Base-by-base conservation (phyloP, 2,888 invertebrate species). In the Melangyna quadrimaculata region DNA sequence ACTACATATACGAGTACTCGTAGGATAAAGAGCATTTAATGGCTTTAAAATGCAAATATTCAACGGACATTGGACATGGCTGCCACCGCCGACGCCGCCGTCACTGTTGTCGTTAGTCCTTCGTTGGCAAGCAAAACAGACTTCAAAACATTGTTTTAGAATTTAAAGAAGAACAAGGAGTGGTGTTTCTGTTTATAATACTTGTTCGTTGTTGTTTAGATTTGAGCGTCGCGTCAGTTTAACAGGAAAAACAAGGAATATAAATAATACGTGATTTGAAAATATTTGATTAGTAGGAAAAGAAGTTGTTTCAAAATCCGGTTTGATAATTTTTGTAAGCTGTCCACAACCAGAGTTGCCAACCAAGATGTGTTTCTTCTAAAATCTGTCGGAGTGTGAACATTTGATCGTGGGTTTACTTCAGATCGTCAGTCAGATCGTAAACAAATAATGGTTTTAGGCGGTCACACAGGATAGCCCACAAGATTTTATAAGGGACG, bases 11-110 rank as follows among this genome's bases (percentile, higher is more conserved):
- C n/a, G n/a, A n/a, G n/a, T n/a, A n/a, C n/a, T n/a, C n/a, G n/a
- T n/a, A 37, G 43, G 27, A 73, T 37, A 29, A n/a, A 55, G 55
- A 51, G 45, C 69, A 61, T 37, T 59, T 59, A 77, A 77, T 77
- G 29, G 32, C 61, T 67, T 48, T 59, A 32, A 78, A 57, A 65
- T 78, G 72, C 65, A 78, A 65, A 78, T 72, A 17, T 27, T 29
- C 8, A 3, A 24, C 12, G 29, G n/a, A 19, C 32, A 35, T 14
- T 14, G 9, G 19, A 59, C 35, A 35, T 57, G 35, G 57, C 4
- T 4, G n/a, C 10, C 10, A n/a, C n/a, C 8, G 53, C 6, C 8
- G n/a, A 14, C 22, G 12, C 12, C 12, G 12, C 19, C 10, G 19
- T 4, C 22, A n/a, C n/a, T n/a, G 22, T 10, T 9, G 9, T 45